Evolutionary conservation across 2,888 invertebrate genomes (phyloP).

Genomic region (Philhelius pedissequus): DNA sequence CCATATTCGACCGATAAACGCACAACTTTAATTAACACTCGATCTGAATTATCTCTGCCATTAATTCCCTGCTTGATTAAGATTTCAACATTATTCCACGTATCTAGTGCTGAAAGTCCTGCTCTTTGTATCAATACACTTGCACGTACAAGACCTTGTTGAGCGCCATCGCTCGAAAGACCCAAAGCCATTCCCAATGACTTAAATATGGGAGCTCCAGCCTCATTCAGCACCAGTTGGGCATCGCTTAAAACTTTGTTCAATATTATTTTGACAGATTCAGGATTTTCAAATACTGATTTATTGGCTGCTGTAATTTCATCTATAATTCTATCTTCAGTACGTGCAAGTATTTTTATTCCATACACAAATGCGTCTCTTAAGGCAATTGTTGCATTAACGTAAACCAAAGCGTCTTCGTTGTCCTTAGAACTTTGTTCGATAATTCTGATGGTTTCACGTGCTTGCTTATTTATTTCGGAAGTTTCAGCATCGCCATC

Average conservation of each 20-base stretch:
- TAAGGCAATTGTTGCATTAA: background rate
- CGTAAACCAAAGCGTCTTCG: background rate
- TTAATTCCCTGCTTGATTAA: background rate
- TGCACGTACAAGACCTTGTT: background rate
- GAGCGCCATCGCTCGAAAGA: background rate
- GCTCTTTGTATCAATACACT: background rate
- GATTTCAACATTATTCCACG: background rate
- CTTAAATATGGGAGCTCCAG: too few relatives aligned
- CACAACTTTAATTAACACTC: background rate
- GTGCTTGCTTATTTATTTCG: background rate
- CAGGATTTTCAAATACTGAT: background rate
- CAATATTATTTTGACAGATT: too few relatives aligned
- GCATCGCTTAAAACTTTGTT: too few relatives aligned
- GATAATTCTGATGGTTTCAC: background rate
- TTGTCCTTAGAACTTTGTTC: background rate
- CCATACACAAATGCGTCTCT: too few relatives aligned
- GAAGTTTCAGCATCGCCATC: too few relatives aligned
- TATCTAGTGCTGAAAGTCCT: background rate
- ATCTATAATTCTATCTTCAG: background rate
- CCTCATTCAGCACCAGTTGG: too few relatives aligned
- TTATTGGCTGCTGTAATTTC: background rate
- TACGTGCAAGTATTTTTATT: accelerated
- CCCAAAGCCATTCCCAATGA: too few relatives aligned
- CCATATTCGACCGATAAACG: background rate
- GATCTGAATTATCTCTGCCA: background rate